Percentiles rank a stretch among this genome's conserved stretches.
These are phyloP conservation scores for Drosophila elegans DNA, from an alignment of 1,140 invertebrate species.

Conservation along the genomic window DNA sequence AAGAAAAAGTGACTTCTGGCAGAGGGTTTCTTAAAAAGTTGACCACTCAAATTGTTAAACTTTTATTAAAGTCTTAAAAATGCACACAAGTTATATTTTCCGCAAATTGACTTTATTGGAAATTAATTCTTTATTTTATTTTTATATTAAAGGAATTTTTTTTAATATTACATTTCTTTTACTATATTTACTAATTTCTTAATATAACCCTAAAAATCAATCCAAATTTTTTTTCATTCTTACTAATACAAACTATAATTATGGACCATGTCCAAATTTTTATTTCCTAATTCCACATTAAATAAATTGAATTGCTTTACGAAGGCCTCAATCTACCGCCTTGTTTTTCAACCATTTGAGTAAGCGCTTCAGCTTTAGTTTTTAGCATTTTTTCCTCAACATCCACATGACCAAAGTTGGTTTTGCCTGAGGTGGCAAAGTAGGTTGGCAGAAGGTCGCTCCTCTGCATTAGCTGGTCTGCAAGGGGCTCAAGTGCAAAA, in stretches of 20 bases:
- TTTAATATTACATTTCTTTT: no score
- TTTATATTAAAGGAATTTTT: no score
- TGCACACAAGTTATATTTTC: background rate
- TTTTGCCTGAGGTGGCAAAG: constrained; percentile 5
- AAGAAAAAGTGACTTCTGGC: background rate
- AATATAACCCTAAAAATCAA: no score
- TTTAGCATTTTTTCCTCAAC: constrained; percentile 46
- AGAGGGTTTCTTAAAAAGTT: background rate
- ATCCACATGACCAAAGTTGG: constrained; percentile 56
- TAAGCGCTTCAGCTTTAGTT: constrained; percentile 62
- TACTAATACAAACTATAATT: background rate
- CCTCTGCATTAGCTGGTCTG: constrained; percentile 70
- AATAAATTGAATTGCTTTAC: background rate
- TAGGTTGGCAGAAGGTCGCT: constrained; percentile 50
- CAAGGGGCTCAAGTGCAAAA: constrained; percentile 80
- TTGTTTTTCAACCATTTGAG: constrained; percentile 10
- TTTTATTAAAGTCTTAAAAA: no score
- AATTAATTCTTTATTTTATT: background rate
- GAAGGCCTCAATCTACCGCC: constrained; percentile 1
- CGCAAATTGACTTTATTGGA: background rate
- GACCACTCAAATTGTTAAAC: no score
- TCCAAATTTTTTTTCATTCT: background rate
- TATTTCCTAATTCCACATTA: background rate
- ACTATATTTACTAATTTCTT: no score
- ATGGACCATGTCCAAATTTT: no score